A percentile compares a stretch with the other conserved stretches of the same genome.
These are phyloP conservation scores for Neoitamus cyanurus DNA, from an alignment of 2,888 invertebrate species.

Conservation along the genomic window DNA sequence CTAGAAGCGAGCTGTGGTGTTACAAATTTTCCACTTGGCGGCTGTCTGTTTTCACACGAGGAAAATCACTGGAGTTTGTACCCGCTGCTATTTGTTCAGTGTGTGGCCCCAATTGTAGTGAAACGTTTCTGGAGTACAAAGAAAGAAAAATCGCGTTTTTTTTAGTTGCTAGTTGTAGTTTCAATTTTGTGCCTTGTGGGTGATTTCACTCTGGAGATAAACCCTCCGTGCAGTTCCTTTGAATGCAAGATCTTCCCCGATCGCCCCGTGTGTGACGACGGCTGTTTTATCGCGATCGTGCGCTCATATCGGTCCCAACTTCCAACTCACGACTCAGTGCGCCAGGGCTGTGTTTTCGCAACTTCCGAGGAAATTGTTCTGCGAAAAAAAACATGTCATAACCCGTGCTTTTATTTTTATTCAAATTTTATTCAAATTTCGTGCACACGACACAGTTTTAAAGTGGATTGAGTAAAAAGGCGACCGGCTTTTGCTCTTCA, in stretches of 20 bases:
- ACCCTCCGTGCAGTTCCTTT: not conserved
- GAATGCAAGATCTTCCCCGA: not conserved
- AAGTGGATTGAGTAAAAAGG: not conserved
- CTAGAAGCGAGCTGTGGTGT: not conserved
- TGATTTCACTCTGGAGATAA: not conserved
- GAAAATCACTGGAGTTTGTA: not conserved
- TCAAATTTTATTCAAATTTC: not conserved
- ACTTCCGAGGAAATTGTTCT: not conserved
- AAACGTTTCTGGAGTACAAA: not conserved
- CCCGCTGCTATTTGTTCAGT: not conserved
- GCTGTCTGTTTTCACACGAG: not conserved
- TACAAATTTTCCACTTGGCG: not conserved
- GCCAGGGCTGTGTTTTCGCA: not conserved
- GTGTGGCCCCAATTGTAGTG: not conserved
- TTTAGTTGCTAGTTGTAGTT: not conserved
- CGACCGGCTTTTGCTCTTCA: not conserved
- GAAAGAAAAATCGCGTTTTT: not conserved
- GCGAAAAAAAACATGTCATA: not conserved
- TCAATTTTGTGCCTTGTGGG: not conserved
- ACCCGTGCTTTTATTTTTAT: not conserved
- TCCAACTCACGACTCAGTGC: not conserved
- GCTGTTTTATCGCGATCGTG: not conserved
- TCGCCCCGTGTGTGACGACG: not conserved
- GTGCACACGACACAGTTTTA: not conserved
- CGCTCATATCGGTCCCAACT: not conserved